phyloP scores from a whole-genome alignment of 1,140 invertebrate species.

The Zaprionus nigranus region DNA sequence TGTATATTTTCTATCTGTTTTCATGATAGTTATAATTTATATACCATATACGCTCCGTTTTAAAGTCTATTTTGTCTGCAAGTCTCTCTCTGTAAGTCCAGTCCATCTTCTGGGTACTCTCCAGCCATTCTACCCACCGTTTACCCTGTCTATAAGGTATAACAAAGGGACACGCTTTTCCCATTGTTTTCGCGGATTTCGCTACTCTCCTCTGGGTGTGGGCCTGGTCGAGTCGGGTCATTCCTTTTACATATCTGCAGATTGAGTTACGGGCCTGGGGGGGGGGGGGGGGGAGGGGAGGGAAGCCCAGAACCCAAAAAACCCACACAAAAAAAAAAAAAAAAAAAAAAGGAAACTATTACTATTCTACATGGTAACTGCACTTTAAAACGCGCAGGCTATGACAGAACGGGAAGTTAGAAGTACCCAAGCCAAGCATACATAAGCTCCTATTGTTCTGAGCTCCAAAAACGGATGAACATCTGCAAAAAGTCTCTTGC shows the following conservation, averaged over 20 bases:
- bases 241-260: conserved; percentile 66
- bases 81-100: background rate
- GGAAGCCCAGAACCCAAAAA: no score
- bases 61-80: no score
- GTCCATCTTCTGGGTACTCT: background rate
- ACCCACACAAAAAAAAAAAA: no score
- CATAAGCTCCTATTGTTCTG: background rate
- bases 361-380: no score
- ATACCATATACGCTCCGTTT: background rate
- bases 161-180: conserved; percentile 28
- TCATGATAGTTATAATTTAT: background rate
- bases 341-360: no score
- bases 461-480: background rate
- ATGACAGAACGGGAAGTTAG: no score
- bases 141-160: background rate
- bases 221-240: conserved; percentile 19
- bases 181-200: conserved; percentile 3
- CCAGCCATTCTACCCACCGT: background rate
- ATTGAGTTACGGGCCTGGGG: conserved; percentile 77
- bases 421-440: background rate
- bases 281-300: no score
- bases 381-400: no score
- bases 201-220: conserved; percentile 51
- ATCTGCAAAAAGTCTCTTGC: background rate
- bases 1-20: background rate